Evolutionary conservation across 2,113 vertebrate species (phyloP), one percentile per base, ranked within the genome.

Genomic region (Plecturocebus donacophilus): DNA sequence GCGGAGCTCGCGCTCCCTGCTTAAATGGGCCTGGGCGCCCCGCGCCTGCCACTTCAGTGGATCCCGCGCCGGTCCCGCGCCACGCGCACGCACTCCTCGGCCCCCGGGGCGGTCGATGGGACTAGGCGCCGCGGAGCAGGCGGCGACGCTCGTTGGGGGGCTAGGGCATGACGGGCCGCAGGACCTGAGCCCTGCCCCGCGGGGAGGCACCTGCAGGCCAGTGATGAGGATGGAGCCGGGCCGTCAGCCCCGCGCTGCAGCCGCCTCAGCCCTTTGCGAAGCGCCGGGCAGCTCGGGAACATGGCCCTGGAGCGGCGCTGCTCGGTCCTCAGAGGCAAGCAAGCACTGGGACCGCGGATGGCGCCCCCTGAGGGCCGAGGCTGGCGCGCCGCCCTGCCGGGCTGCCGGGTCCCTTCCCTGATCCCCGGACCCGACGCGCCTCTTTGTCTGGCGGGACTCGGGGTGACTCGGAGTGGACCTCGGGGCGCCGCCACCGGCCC

Each of bases 311-410:
- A 97, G 91, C 98, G 98, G 98, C 96, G 98, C 95, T 98, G 97
- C 97, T 96, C 98, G 30, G 98, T 97, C 93, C 98, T 99, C 97
- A 98, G 99, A 99, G 99, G n/a, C n/a, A n/a, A n/a, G 99, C 99
- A 98, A 97, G 98, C 94, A 75, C 70, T 85, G 52, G 56, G 70
- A 79, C 82, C 40, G 92, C 42, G 95, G 45, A 87, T 79, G 94
- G 96, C 97, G 96, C 97, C 97, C 97, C 97, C 97, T 97, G 95
- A 86, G 94, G 97, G 94, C 85, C 30, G 73, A 75, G 87, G 35
- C 81, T 42, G 49, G 75, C 52, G 9, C 14, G 42, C 54, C 54
- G 23, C 47, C 87, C 64, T 25, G 86, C 92, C 66, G 5, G 87
- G 56, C 61, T 81, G 77, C 20, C 68, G 82, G 54, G 61, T 38